Percentiles rank a stretch among this genome's conserved stretches.
phyloP scores from a whole-genome alignment of 2,888 invertebrate genomes.

The Eristalis pertinax region DNA sequence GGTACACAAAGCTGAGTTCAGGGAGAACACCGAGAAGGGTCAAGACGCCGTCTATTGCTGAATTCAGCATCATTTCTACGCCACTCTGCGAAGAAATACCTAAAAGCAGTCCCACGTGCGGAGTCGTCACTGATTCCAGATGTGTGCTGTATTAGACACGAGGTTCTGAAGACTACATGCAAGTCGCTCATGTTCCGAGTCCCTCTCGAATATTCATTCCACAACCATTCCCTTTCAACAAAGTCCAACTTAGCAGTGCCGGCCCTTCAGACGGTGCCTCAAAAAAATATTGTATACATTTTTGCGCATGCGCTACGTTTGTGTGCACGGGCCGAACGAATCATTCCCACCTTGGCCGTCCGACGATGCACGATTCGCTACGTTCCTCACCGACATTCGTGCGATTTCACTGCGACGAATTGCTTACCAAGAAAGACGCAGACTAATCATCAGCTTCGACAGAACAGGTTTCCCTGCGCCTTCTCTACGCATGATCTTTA shows the following conservation, averaged over 20 bases:
- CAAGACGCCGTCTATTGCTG: too few species aligned
- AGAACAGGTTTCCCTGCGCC: slow-evolving; percentile 53
- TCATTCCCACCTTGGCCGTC: slow-evolving; percentile 62
- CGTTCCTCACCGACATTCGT: slow-evolving; percentile 54
- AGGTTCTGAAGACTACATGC: too few species aligned
- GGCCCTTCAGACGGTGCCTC: background rate
- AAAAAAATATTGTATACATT: slow-evolving; percentile 22
- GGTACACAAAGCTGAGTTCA: too few species aligned
- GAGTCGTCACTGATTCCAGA: too few species aligned
- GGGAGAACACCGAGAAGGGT: too few species aligned
- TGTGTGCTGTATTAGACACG: too few species aligned
- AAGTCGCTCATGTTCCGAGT: too few species aligned
- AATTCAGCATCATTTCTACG: too few species aligned
- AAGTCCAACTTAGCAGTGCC: slow-evolving; percentile 18
- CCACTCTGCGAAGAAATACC: too few species aligned
- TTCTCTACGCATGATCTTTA: slow-evolving; percentile 39
- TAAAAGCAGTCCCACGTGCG: too few species aligned
- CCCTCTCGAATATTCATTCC: too few species aligned
- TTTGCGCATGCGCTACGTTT: slow-evolving; percentile 27
- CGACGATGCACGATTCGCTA: slow-evolving; percentile 52
- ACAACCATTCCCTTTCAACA: too few species aligned
- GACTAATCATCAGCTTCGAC: slow-evolving; percentile 65
- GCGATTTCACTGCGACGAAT: slow-evolving; percentile 66
- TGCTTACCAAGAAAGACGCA: slow-evolving; percentile 57
- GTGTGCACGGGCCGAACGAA: slow-evolving; percentile 24